Conservation (phyloP, 2,888 invertebrate genomes). For the Nymphalis c-album region DNA sequence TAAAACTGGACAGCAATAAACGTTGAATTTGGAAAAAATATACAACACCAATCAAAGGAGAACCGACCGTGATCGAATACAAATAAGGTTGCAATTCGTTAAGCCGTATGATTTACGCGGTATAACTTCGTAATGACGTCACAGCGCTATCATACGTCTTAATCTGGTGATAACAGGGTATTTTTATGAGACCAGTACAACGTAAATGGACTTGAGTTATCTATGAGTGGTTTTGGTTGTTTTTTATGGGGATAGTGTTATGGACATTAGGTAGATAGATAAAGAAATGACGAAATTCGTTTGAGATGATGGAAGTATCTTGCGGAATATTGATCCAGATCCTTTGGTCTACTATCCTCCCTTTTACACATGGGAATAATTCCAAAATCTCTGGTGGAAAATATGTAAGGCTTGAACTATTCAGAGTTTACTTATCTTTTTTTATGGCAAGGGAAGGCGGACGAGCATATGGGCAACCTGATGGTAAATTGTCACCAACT, state of each 20-base stretch:
- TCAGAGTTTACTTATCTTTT: no score
- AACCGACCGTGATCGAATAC: slow-evolving; percentile 33
- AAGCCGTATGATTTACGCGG: neutral
- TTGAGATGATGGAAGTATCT: neutral
- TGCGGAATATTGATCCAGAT: neutral
- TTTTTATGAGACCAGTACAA: slow-evolving; percentile 51
- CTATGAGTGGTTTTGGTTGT: slow-evolving; percentile 45
- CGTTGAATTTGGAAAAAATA: slow-evolving; percentile 38
- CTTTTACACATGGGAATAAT: neutral
- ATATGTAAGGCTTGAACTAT: no score
- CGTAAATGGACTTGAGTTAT: slow-evolving; percentile 50
- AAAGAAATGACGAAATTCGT: slow-evolving; percentile 2
- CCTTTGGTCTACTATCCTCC: neutral
- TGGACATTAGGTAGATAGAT: slow-evolving; percentile 26
- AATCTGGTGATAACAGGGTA: slow-evolving; percentile 50
- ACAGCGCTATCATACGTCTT: slow-evolving; percentile 51
- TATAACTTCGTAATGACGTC: slow-evolving; percentile 45
- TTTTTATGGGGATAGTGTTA: slow-evolving; percentile 44
- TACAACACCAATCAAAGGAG: slow-evolving; percentile 11
- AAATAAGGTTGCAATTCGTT: slow-evolving; percentile 35
- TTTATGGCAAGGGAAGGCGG: no score
- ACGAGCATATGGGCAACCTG: no score
- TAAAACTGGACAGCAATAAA: slow-evolving; percentile 51
- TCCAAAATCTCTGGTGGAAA: neutral
- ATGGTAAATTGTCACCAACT: no score